Evolutionary conservation across 1,140 invertebrate genomes (phyloP), one percentile per base, ranked within the genome.

Genomic region (Arion vulgaris): DNA sequence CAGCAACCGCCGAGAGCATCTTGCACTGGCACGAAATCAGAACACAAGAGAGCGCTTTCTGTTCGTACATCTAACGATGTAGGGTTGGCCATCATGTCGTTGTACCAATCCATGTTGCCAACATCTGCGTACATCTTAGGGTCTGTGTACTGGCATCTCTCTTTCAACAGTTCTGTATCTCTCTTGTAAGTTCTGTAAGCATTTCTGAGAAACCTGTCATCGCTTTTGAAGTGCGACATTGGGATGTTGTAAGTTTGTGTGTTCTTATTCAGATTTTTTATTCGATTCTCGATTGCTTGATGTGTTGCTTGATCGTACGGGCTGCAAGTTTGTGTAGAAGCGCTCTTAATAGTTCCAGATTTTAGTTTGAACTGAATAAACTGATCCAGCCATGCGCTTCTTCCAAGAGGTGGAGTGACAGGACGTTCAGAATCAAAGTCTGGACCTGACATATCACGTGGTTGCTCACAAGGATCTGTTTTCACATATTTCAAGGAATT

Each of bases 191-290:
- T 49, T 34, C 73, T 51, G 0, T 53, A 13, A 17, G 73, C 41
- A 34, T 75, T 75, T 45, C 26, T 75, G 19, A 75, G 26, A 51
- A 49, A 75, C n/a, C 41, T 19, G 0, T 49, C 13, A 32, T 75
- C 73, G 45, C n/a, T n/a, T 23, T 11, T 34, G 73, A 75, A 75
- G 45, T 75, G 73, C 1, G 73, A 51, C 39, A 51, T 75, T 28
- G 73, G 73, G 15, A 26, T 49, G 45, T 51, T 75, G 73, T 75
- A 75, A 51, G 4, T 28, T 7, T 51, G 51, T 5, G 39, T 66
- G n/a, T 66, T 66, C 5, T 66, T 28, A 7, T 34, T 2, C 17
- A 66, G 7, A 34, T 1, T 11, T 32, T 66, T 66, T 1, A 66
- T 66, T 7, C 62, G 62, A 32, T 66, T 11, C 32, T 32, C n/a